Percentiles rank a stretch among this genome's conserved stretches.
Evolutionary conservation across 2,888 invertebrate genomes (phyloP).

Genomic region (Cepaea hortensis): DNA sequence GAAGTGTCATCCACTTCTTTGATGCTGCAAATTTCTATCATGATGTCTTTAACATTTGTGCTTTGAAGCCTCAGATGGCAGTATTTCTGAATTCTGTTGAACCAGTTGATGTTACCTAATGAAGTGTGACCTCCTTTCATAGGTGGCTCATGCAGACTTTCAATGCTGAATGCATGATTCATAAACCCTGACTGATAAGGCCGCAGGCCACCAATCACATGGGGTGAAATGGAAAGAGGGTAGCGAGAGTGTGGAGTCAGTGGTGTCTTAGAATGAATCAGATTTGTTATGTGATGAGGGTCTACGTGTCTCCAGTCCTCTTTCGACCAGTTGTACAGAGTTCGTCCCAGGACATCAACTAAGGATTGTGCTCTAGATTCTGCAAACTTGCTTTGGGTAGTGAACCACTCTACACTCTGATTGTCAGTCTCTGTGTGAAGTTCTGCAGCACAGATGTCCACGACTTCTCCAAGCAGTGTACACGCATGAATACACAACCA

Average conservation of each 20-base stretch:
- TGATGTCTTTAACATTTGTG: constrained; percentile 65
- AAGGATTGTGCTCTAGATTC: constrained; percentile 63
- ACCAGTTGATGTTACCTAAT: constrained; percentile 56
- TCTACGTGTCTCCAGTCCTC: constrained; percentile 67
- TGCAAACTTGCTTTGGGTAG: constrained; percentile 61
- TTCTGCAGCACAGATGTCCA: constrained; percentile 66
- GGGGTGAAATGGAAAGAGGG: constrained; percentile 57
- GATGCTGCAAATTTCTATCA: constrained; percentile 46
- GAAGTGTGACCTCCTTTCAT: constrained; percentile 42
- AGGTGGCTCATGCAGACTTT: constrained; percentile 56
- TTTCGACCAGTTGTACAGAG: constrained; percentile 67
- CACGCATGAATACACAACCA: constrained; percentile 71
- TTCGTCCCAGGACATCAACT: constrained; percentile 65
- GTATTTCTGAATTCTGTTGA: constrained; percentile 67
- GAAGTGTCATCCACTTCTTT: constrained; percentile 32
- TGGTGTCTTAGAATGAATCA: constrained; percentile 57
- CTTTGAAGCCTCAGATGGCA: constrained; percentile 66
- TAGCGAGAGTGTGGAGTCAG: constrained; percentile 60
- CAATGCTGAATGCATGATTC: constrained; percentile 55
- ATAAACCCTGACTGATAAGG: constrained; percentile 54
- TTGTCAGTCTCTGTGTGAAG: constrained; percentile 55
- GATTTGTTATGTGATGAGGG: constrained; percentile 50
- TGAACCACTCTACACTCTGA: constrained; percentile 64
- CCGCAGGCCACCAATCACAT: constrained; percentile 31
- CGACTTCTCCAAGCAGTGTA: constrained; percentile 66